These are phyloP conservation scores for Sitophilus oryzae DNA, from an alignment of 1,140 invertebrate species.

Conservation along the genomic window DNA sequence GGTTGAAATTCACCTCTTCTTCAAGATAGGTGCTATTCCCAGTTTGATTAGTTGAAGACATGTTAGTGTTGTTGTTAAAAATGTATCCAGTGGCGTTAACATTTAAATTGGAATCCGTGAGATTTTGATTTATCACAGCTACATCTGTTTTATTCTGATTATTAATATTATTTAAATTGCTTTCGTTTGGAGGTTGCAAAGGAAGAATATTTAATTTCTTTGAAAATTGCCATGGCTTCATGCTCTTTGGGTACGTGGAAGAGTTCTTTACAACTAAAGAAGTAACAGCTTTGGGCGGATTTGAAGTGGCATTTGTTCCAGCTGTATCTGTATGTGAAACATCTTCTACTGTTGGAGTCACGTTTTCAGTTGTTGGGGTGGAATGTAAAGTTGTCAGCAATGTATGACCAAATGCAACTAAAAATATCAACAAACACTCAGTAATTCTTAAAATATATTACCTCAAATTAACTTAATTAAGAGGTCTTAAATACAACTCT, in stretches of 20 bases:
- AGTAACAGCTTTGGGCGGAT: slow-evolving; percentile 16
- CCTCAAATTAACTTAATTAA: too few species aligned
- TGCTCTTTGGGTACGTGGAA: slow-evolving; percentile 11
- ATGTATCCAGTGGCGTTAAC: slow-evolving; percentile 14
- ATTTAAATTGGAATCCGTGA: slow-evolving; percentile 8
- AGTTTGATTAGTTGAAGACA: slow-evolving; percentile 31
- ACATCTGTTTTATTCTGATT: slow-evolving; percentile 17
- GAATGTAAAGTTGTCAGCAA: slow-evolving; percentile 26
- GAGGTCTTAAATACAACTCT: too few species aligned
- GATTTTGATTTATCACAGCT: slow-evolving; percentile 38
- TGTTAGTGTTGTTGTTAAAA: slow-evolving; percentile 24
- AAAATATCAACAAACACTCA: too few species aligned
- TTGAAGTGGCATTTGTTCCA: slow-evolving; percentile 12
- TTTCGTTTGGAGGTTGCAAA: slow-evolving; percentile 8
- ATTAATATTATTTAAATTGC: slow-evolving; percentile 6
- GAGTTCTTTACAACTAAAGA: slow-evolving; percentile 20
- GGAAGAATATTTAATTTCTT: slow-evolving; percentile 9
- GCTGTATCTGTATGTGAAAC: slow-evolving; percentile 8
- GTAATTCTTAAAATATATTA: too few species aligned
- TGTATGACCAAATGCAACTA: slow-evolving; percentile 32
- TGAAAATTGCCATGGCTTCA: slow-evolving; percentile 8
- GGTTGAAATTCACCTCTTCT: slow-evolving; percentile 29
- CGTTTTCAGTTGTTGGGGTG: slow-evolving; percentile 17
- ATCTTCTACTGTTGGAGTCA: slow-evolving; percentile 4
- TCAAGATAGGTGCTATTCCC: slow-evolving; percentile 33